phyloP scores from a whole-genome alignment of 2,888 invertebrate genomes.

The Coecobrya sp. region DNA sequence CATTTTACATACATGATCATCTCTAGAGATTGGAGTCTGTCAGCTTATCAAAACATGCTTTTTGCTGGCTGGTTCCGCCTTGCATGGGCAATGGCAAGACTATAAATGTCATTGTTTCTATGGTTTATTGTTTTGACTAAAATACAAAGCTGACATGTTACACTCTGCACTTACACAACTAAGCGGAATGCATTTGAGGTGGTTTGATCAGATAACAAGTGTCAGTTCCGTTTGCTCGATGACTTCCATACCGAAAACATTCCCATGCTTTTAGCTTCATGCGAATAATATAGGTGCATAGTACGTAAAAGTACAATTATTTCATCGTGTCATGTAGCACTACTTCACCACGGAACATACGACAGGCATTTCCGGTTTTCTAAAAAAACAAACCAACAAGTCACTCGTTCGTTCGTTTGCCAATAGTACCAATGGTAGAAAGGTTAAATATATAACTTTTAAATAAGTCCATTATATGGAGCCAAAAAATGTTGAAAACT shows the following conservation, averaged over 20 bases:
- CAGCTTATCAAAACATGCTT: background rate
- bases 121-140: constrained; percentile 33
- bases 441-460: background rate
- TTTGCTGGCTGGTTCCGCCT: background rate
- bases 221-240: constrained; percentile 41
- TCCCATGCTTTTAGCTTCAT: background rate
- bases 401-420: background rate
- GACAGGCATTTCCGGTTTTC: constrained; percentile 43
- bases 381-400: constrained; percentile 40
- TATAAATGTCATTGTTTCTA: constrained; percentile 1
- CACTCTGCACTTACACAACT: background rate
- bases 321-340: constrained; percentile 43
- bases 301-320: background rate
- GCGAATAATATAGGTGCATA: background rate
- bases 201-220: constrained; percentile 77
- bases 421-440: background rate
- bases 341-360: constrained; percentile 10
- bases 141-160: background rate
- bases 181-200: constrained; percentile 1
- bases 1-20: constrained; percentile 38
- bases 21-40: constrained; percentile 11
- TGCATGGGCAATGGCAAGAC: background rate
- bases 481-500: background rate
- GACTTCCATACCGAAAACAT: background rate
- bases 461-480: too few relatives aligned